phyloP scores from a whole-genome alignment of 2,113 vertebrate species.

The Macheiramphus alcinus region DNA sequence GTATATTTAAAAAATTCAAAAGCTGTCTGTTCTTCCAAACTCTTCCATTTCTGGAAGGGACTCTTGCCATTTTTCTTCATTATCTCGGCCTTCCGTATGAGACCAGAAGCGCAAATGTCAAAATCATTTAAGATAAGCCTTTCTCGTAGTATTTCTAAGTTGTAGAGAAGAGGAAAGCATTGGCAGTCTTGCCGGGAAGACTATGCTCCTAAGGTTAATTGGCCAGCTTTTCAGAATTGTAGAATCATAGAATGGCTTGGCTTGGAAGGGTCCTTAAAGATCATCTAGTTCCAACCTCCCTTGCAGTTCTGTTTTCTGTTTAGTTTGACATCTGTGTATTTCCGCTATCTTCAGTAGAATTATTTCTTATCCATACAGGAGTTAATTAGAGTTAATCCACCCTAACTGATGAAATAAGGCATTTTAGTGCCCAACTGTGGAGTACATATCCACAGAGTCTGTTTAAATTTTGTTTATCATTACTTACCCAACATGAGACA shows the following conservation, averaged over 20 bases:
- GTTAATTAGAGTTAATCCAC: background rate
- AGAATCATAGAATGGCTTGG: no score
- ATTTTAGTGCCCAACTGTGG: background rate
- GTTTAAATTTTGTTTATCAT: background rate
- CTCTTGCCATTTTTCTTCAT: background rate
- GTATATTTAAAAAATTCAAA: background rate
- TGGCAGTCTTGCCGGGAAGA: background rate
- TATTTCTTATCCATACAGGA: background rate
- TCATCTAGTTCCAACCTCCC: no score
- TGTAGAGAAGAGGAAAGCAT: background rate
- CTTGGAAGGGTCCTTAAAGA: no score
- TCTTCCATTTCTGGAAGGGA: background rate
- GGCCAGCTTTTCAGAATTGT: background rate
- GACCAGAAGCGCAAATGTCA: background rate
- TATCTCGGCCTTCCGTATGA: background rate
- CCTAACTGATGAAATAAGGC: background rate
- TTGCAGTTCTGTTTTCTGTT: background rate
- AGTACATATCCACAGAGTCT: background rate
- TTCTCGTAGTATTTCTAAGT: background rate
- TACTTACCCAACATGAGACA: background rate
- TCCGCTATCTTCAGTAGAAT: background rate
- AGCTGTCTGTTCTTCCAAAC: background rate
- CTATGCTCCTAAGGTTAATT: background rate
- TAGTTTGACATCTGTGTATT: background rate
- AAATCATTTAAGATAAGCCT: background rate